These are phyloP conservation scores for Aspiorhynchus laticeps DNA, from an alignment of 2,113 vertebrate species.

Conservation along the genomic window DNA sequence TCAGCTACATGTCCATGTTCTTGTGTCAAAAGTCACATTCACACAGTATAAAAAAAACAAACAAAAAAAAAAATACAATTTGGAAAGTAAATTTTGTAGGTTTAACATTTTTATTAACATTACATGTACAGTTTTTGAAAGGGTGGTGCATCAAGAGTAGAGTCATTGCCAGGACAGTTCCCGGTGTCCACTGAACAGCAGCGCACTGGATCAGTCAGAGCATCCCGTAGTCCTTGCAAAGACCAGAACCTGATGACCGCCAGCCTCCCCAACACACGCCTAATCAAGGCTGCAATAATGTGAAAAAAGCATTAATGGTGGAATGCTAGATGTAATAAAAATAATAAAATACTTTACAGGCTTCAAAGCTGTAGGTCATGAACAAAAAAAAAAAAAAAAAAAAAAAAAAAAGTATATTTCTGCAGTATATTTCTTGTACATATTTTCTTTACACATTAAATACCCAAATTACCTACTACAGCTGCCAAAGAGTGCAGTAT, in stretches of 20 bases:
- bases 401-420: not conserved
- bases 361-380: not conserved
- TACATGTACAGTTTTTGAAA: not conserved
- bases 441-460: not conserved
- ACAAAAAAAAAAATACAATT: too few species aligned
- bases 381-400: not conserved
- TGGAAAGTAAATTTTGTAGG: not conserved
- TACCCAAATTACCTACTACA: not conserved
- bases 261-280: not conserved
- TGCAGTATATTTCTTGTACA: not conserved
- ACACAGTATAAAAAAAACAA: not conserved
- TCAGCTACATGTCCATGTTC: not conserved
- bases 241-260: slow-evolving; percentile 6
- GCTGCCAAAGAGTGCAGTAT: not conserved
- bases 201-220: not conserved
- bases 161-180: not conserved
- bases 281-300: not conserved
- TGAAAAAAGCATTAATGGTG: not conserved
- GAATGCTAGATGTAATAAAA: not conserved
- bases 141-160: not conserved
- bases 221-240: not conserved
- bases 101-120: not conserved
- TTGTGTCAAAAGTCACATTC: not conserved
- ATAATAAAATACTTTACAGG: too few species aligned
- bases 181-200: not conserved